Evolutionary conservation across 2,797 vertebrate genomes (phyloP), one percentile per base, ranked within the genome.

Genomic region (Mormyrus proboscirostris): DNA sequence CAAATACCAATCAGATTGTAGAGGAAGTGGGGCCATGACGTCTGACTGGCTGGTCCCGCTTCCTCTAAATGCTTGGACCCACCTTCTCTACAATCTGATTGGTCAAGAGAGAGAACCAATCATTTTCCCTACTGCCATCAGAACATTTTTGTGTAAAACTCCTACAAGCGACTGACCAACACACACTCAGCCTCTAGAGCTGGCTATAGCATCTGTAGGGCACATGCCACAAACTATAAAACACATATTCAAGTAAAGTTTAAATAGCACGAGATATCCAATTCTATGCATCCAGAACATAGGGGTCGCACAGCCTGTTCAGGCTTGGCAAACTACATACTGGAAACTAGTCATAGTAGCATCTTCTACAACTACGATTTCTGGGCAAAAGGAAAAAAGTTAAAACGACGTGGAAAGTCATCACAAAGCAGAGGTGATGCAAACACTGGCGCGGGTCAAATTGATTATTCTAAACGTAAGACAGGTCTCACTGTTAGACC

Each of bases 191-290:
- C 90, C 89, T 91, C 90, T 90, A 94, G 95, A 94, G 95, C 96
- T 94, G 97, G 97, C 95, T 96, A 96, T 96, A 97, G 97, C 97
- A 97, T 98, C 96, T 96, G 96, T 96, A 97, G 96, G 96, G 96
- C 95, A 98, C 98, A 99, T 99, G 98, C 98, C 97, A 96, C 97
- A 95, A 94, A 98, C 96, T 96, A 98, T 96, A 96, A 90, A 96
- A 96, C 97, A 99, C 97, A 96, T 97, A 98, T 99, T 99, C 97
- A 99, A 99, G 98, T 84, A 84, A 87, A 55, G 38, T 87, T 87
- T 57, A 86, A 86, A 57, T 99, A 98, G 97, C 96, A 98, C 94
- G 95, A 96, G 96, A 97, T 94, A 97, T 98, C 97, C 97, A 98
- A 97, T 95, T 96, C 97, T 97, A 97, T 97, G 97, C 97, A 97